Percentiles rank a stretch among this genome's conserved stretches.
Evolutionary conservation across 2,113 vertebrate genomes (phyloP).

Genomic region (Sylvietta virens): DNA sequence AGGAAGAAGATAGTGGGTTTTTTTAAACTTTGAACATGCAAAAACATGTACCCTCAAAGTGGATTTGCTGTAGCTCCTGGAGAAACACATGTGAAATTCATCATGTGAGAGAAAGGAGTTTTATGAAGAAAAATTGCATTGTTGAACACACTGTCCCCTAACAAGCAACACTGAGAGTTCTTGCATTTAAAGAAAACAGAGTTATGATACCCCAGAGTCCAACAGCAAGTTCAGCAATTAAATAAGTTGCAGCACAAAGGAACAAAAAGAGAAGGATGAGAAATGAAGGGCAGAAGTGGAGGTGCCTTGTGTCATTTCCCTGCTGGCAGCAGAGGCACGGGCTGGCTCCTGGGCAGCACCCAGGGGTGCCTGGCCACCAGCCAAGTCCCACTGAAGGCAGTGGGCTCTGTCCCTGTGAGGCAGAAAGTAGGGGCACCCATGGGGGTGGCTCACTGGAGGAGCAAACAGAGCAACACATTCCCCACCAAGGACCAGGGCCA

Average conservation of each 20-base stretch:
- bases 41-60: neutral
- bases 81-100: neutral
- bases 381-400: neutral
- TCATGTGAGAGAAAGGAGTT: neutral
- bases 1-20: neutral
- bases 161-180: neutral
- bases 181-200: neutral
- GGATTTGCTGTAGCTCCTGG: neutral
- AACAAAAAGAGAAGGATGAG: neutral
- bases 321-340: neutral
- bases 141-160: neutral
- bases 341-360: neutral
- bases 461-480: neutral
- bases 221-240: neutral
- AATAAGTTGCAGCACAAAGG: neutral
- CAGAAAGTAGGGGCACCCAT: rapidly evolving
- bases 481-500: neutral
- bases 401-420: neutral
- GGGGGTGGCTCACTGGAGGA: neutral
- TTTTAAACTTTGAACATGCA: neutral
- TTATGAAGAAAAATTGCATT: neutral
- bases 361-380: neutral
- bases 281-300: neutral
- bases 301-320: neutral
- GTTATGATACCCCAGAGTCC: neutral